phyloP scores from a whole-genome alignment of 2,797 vertebrate genomes.

The Anguilla anguilla region DNA sequence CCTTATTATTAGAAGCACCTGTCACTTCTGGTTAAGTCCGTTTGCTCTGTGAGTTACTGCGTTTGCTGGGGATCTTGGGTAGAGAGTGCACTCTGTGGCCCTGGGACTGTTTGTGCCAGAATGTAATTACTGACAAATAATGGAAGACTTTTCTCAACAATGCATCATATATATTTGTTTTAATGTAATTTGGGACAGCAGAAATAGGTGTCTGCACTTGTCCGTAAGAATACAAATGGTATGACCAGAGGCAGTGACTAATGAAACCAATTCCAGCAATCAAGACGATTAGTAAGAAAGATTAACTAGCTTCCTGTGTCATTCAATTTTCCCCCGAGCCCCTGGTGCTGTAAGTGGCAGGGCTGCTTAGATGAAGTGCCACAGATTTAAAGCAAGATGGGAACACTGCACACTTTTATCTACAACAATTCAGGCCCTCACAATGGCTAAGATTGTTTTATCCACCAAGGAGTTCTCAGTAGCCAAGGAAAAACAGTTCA shows the following conservation, averaged over 20 bases:
- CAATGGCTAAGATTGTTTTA: background rate
- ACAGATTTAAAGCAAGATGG: background rate
- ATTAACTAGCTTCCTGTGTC: background rate
- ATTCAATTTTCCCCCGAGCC: background rate
- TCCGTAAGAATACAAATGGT: background rate
- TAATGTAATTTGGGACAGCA: background rate
- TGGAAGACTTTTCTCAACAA: background rate
- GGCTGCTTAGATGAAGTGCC: background rate
- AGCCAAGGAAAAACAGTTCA: no score
- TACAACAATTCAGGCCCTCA: background rate
- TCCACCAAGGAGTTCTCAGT: no score
- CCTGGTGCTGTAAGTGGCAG: background rate
- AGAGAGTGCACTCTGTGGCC: background rate
- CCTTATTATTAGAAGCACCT: background rate
- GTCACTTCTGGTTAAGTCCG: background rate
- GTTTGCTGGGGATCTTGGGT: background rate
- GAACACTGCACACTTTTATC: background rate
- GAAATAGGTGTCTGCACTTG: background rate
- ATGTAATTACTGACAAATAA: background rate
- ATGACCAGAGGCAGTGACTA: constrained; percentile 5
- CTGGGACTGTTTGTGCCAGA: background rate
- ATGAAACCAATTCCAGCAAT: constrained; percentile 13
- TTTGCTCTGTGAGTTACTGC: background rate
- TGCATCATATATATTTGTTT: background rate
- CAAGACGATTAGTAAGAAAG: background rate